phyloP scores from a whole-genome alignment of 1,140 invertebrate species.

The Acromyrmex charruanus region DNA sequence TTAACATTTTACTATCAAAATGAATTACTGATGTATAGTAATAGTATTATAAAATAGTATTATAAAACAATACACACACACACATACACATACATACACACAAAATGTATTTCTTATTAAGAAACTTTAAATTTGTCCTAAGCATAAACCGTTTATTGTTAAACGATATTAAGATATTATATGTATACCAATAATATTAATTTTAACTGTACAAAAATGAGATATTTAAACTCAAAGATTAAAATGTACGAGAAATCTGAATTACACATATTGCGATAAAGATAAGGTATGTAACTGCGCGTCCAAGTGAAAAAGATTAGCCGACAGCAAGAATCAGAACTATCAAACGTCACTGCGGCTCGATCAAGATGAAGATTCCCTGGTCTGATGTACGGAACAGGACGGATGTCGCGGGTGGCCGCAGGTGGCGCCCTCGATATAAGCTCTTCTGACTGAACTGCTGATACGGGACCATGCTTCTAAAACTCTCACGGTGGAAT shows the following conservation, averaged over 20 bases:
- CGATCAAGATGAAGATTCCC: constrained; percentile 84
- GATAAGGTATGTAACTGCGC: constrained; percentile 52
- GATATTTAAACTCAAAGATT: background rate
- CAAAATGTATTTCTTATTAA: background rate
- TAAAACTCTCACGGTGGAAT: constrained; percentile 85
- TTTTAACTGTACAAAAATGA: background rate
- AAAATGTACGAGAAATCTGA: constrained; percentile 5
- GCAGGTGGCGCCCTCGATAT: constrained; percentile 84
- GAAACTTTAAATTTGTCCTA: background rate
- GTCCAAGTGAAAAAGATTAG: constrained; percentile 72
- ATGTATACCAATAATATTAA: constrained; percentile 12
- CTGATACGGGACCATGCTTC: constrained; percentile 81
- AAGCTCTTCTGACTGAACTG: constrained; percentile 80
- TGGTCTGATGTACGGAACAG: constrained; percentile 77
- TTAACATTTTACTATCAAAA: background rate
- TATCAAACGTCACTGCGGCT: constrained; percentile 78
- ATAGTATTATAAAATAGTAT: background rate
- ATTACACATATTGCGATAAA: constrained; percentile 24
- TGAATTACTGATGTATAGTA: background rate
- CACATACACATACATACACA: too few species aligned
- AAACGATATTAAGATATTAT: background rate
- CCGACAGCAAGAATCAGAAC: constrained; percentile 75
- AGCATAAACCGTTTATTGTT: background rate
- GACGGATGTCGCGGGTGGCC: constrained; percentile 84
- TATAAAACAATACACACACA: background rate